Evolutionary conservation across 92 coral and sea anemone genomes (phyloP).

Genomic region (Heteractis magnifica): DNA sequence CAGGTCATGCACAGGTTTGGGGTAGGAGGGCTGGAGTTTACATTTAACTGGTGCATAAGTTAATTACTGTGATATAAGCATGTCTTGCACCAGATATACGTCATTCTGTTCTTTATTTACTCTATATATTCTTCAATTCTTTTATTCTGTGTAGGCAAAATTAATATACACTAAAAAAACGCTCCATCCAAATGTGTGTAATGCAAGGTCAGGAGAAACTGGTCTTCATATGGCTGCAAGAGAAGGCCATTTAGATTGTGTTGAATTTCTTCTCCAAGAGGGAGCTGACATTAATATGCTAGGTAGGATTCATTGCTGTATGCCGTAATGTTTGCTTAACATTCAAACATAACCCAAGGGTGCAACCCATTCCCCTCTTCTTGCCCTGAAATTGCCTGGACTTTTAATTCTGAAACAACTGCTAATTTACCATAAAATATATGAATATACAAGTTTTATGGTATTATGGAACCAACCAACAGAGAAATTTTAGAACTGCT

Average conservation of each 20-base stretch:
- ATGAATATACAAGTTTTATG: too few species aligned
- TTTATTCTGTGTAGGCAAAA: conserved; percentile 52
- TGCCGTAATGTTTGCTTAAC: not conserved
- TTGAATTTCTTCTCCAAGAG: conserved; percentile 64
- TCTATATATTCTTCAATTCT: not conserved
- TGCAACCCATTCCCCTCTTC: too few species aligned
- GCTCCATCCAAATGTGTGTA: conserved; percentile 37
- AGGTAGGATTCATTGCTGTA: conserved; percentile 44
- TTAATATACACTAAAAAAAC: conserved; percentile 45
- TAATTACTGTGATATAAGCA: too few species aligned
- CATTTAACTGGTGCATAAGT: too few species aligned
- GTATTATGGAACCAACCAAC: too few species aligned
- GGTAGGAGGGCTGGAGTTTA: too few species aligned
- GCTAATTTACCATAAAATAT: too few species aligned
- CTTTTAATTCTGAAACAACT: too few species aligned
- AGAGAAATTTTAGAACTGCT: too few species aligned
- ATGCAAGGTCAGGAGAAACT: conserved; percentile 28
- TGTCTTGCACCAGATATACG: not conserved
- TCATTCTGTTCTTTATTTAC: too few species aligned
- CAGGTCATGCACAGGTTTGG: too few species aligned
- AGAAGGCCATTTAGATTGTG: conserved; percentile 64
- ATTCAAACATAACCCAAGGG: not conserved
- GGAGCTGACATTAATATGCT: conserved; percentile 66
- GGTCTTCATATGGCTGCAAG: conserved; percentile 80
- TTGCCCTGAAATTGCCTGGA: too few species aligned